These are phyloP conservation scores for Cephalopholis sonnerati DNA, from an alignment of 2,113 vertebrate species.

Conservation along the genomic window DNA sequence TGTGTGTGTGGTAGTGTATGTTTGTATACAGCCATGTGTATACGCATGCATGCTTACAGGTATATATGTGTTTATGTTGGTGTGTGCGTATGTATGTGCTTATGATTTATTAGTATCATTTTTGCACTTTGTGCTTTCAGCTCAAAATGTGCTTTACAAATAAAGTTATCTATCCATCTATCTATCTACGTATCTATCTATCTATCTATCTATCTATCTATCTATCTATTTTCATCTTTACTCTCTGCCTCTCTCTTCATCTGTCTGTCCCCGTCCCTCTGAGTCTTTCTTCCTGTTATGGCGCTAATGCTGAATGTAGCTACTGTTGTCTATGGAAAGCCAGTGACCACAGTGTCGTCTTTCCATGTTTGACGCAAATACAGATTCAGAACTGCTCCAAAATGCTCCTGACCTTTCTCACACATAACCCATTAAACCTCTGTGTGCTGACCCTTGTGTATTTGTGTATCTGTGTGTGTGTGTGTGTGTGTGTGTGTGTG, in stretches of 20 bases:
- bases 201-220: too few species aligned
- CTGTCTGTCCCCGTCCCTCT: neutral
- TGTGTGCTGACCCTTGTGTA: neutral
- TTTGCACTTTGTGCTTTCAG: too few species aligned
- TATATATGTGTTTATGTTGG: too few species aligned
- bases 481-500: constrained; percentile 15
- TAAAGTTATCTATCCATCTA: too few species aligned
- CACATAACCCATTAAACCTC: neutral
- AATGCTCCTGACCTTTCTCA: constrained; percentile 3
- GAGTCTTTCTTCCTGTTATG: constrained; percentile 25
- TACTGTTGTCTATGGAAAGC: constrained; percentile 22
- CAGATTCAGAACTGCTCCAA: neutral
- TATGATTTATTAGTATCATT: too few species aligned
- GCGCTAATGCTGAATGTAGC: constrained; percentile 1
- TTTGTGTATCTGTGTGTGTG: constrained; percentile 21
- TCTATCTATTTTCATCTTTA: constrained; percentile 2
- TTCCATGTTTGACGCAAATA: constrained; percentile 11
- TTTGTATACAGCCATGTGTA: too few species aligned
- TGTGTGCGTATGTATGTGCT: too few species aligned
- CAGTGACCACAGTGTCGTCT: neutral
- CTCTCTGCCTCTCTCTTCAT: neutral
- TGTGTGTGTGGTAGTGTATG: too few species aligned
- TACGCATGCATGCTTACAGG: too few species aligned
- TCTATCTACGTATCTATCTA: too few species aligned
- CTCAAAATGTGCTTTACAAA: too few species aligned